Evolutionary conservation across 2,113 vertebrate species (phyloP).

Genomic region (Gadus macrocephalus): DNA sequence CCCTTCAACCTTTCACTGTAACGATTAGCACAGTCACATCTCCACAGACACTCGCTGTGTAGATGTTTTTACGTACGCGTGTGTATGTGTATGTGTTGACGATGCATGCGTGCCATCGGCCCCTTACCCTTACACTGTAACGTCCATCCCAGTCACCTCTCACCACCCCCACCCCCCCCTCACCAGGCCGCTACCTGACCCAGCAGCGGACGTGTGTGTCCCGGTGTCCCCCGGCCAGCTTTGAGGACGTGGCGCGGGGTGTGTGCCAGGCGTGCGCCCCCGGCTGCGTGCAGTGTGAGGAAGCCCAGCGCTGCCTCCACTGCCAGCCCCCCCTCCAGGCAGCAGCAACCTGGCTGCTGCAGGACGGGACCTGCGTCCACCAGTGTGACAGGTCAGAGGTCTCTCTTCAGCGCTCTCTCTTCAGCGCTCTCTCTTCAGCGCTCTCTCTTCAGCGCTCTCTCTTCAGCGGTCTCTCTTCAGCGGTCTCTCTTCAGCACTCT

Average conservation of each 20-base stretch:
- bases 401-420: too few relatives aligned
- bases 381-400: constrained; percentile 66
- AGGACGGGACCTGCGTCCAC: constrained; percentile 77
- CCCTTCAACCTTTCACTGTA: too few relatives aligned
- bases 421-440: too few relatives aligned
- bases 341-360: constrained; percentile 63
- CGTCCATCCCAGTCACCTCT: too few relatives aligned
- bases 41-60: too few relatives aligned
- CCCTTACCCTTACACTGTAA: too few relatives aligned
- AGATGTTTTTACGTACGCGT: background rate
- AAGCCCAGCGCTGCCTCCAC: constrained; percentile 66
- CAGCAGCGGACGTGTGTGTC: constrained; percentile 68
- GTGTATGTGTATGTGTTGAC: background rate
- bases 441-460: too few relatives aligned
- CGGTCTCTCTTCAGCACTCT: too few relatives aligned
- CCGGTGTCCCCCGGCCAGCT: constrained; percentile 75
- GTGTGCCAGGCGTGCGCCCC: constrained; percentile 77
- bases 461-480: too few relatives aligned
- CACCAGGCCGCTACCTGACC: constrained; percentile 72
- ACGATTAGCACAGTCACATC: too few relatives aligned
- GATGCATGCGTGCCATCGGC: background rate
- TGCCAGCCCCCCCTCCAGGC: constrained; percentile 60
- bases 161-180: constrained; percentile 1
- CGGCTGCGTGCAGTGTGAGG: constrained; percentile 74
- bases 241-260: constrained; percentile 62